phyloP scores from a whole-genome alignment of 2,113 vertebrate species.

The Isurus oxyrinchus region DNA sequence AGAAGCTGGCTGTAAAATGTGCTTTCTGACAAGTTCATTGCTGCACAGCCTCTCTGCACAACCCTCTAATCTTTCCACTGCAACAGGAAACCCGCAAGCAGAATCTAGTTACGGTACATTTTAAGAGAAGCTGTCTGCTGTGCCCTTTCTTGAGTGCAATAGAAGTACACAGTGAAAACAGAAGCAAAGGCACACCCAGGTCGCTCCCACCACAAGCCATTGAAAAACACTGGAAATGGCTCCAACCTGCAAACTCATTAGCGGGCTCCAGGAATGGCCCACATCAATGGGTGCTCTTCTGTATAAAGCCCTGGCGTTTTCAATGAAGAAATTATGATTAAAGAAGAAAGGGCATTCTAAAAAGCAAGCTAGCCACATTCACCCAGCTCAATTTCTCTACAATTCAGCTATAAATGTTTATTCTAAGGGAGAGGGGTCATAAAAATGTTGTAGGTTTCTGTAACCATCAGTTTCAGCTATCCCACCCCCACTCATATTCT shows the following conservation, averaged over 20 bases:
- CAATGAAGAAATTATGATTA: background rate
- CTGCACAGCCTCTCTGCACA: conserved; percentile 11
- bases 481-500: background rate
- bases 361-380: background rate
- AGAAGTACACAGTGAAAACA: background rate
- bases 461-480: no score
- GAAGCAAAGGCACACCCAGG: background rate
- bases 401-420: background rate
- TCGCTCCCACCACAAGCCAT: background rate
- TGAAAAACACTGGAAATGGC: background rate
- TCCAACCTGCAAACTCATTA: no score
- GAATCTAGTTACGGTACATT: background rate
- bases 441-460: background rate
- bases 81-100: conserved; percentile 19
- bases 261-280: no score
- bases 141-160: background rate
- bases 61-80: background rate
- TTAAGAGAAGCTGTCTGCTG: background rate
- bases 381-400: background rate
- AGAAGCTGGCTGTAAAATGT: background rate
- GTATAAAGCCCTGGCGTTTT: background rate
- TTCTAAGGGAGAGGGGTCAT: background rate
- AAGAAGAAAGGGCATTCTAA: background rate
- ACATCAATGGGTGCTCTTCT: background rate
- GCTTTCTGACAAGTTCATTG: background rate